Conservation (phyloP, 2,113 vertebrate species). For the Microcebus tavaratra region DNA sequence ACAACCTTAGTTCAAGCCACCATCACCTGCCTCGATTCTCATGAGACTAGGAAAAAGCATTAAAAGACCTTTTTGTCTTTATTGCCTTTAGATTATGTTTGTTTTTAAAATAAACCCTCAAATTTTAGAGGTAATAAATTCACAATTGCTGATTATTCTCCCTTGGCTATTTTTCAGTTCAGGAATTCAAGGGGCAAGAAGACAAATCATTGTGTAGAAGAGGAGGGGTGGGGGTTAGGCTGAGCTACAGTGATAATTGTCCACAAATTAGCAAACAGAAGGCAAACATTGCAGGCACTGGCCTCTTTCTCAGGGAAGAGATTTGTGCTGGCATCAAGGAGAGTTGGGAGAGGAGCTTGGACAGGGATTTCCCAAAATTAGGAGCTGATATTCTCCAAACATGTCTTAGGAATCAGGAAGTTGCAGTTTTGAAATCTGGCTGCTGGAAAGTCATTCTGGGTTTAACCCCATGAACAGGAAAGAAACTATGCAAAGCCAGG, state of each 20-base stretch:
- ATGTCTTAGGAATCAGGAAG: neutral
- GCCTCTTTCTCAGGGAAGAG: neutral
- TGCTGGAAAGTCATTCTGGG: neutral
- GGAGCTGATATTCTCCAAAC: neutral
- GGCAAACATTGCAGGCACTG: neutral
- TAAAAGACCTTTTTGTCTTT: neutral
- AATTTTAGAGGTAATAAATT: neutral
- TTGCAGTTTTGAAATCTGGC: neutral
- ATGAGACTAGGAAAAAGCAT: neutral
- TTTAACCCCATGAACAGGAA: neutral
- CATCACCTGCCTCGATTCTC: neutral
- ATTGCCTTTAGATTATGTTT: neutral
- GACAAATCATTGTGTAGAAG: neutral
- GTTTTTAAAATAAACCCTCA: neutral
- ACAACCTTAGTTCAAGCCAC: neutral
- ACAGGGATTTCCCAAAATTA: neutral
- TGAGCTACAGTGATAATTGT: neutral
- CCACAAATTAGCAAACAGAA: neutral
- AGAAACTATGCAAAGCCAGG: neutral
- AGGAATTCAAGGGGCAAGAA: neutral
- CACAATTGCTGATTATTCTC: neutral
- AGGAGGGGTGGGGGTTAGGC: neutral
- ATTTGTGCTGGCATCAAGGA: no score
- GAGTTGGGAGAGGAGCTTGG: neutral
- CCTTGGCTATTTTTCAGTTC: neutral